Evolutionary conservation across 2,113 vertebrate species (phyloP).

Genomic region (Neoarius graeffei): DNA sequence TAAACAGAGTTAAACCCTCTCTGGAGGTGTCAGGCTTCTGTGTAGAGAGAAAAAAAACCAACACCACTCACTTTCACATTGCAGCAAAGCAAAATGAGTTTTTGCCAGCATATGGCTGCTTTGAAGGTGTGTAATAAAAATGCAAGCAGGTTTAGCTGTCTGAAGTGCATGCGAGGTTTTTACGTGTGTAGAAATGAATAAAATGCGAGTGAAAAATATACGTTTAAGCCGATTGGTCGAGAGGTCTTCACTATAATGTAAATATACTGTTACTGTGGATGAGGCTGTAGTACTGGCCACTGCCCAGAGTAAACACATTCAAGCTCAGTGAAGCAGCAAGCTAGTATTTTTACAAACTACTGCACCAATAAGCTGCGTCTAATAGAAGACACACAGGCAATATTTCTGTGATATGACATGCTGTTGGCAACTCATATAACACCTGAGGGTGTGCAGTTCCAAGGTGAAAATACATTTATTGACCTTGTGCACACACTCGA

Average conservation of each 20-base stretch:
- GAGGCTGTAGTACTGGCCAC: background rate
- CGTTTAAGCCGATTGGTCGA: background rate
- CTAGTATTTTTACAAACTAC: slow-evolving; percentile 37
- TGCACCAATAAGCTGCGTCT: slow-evolving; percentile 12
- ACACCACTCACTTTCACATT: background rate
- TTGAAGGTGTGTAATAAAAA: background rate
- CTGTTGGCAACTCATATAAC: background rate
- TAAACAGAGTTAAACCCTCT: slow-evolving; percentile 35
- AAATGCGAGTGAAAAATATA: background rate
- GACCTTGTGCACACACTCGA: slow-evolving; percentile 3
- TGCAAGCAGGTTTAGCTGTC: background rate
- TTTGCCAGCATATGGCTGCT: background rate
- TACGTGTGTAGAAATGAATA: background rate
- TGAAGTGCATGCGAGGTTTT: background rate
- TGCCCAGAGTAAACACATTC: slow-evolving; percentile 34
- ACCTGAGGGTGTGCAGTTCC: background rate
- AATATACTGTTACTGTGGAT: background rate
- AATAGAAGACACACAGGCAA: slow-evolving; percentile 14
- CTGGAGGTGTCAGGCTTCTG: slow-evolving; percentile 9
- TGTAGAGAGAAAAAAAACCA: background rate
- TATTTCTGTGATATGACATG: slow-evolving; percentile 4
- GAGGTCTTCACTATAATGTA: background rate
- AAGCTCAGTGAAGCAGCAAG: slow-evolving; percentile 32
- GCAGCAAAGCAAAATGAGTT: background rate
- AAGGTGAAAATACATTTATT: slow-evolving; percentile 12